A percentile compares a stretch with the other conserved stretches of the same genome.
These are phyloP conservation scores for Borostomias antarcticus DNA, from an alignment of 2,797 vertebrate species.

Conservation along the genomic window DNA sequence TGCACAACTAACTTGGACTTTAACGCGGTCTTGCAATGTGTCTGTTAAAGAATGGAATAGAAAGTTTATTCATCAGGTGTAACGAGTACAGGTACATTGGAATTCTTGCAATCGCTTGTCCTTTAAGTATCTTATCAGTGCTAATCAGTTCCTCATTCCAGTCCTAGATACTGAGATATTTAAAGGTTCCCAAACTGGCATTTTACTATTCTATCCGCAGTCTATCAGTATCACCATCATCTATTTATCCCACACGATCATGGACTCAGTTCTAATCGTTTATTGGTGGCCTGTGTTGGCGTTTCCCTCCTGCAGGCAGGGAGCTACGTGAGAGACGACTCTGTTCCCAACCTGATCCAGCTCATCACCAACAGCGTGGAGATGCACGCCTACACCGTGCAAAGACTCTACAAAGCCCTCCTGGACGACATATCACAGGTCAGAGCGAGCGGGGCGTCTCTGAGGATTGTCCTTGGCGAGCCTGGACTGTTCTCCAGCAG, in stretches of 20 bases:
- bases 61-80: too few relatives aligned
- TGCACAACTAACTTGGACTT: background rate
- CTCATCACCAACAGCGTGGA: slow-evolving; percentile 98
- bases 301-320: slow-evolving; percentile 84
- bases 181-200: too few relatives aligned
- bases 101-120: too few relatives aligned
- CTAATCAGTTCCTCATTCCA: too few relatives aligned
- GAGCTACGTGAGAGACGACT: slow-evolving; percentile 97
- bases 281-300: background rate
- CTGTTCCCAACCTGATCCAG: slow-evolving; percentile 98
- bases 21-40: too few relatives aligned
- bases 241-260: slow-evolving; percentile 4
- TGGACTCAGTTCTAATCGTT: background rate
- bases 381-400: slow-evolving; percentile 98
- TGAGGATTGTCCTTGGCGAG: too few relatives aligned
- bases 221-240: background rate
- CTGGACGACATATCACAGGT: slow-evolving; percentile 98
- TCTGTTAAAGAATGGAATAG: too few relatives aligned
- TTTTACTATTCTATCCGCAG: too few relatives aligned
- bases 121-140: too few relatives aligned
- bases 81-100: too few relatives aligned
- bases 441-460: slow-evolving; percentile 20
- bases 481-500: too few relatives aligned
- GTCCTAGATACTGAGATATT: too few relatives aligned
- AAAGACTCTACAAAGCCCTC: slow-evolving; percentile 98